A percentile compares a stretch with the other conserved stretches of the same genome.
These are phyloP conservation scores for Leptinotarsa lineolata DNA, from an alignment of 1,140 invertebrate species.

Conservation along the genomic window DNA sequence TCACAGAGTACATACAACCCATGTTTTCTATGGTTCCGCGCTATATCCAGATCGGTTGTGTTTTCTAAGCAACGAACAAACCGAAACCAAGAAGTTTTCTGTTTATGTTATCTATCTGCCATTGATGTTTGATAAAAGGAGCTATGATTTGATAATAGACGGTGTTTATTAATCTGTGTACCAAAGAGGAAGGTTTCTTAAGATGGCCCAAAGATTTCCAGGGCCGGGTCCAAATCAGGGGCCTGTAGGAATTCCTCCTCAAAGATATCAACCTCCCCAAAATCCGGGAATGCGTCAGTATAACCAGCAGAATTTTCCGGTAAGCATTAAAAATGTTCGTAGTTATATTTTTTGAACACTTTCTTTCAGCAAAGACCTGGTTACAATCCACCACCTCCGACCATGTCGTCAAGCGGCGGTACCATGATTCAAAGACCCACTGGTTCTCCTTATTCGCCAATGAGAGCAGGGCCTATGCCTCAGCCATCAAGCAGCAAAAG, in stretches of 20 bases:
- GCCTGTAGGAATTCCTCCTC: slow-evolving; percentile 62
- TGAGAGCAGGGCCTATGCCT: slow-evolving; percentile 64
- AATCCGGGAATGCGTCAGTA: slow-evolving; percentile 66
- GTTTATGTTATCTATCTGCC: too few species aligned
- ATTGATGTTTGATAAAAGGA: too few species aligned
- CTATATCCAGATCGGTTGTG: too few species aligned
- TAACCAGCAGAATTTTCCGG: slow-evolving; percentile 65
- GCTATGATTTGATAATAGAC: too few species aligned
- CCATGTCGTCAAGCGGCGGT: slow-evolving; percentile 60
- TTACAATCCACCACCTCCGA: slow-evolving; percentile 61
- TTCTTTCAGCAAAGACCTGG: slow-evolving; percentile 50
- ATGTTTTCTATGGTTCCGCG: too few species aligned
- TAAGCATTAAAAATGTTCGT: slow-evolving; percentile 51
- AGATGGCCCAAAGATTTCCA: slow-evolving; percentile 66
- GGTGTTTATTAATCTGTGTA: too few species aligned
- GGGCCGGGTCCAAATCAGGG: slow-evolving; percentile 59
- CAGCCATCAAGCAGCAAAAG: slow-evolving; percentile 63
- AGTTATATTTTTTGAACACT: slow-evolving; percentile 25
- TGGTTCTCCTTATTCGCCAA: slow-evolving; percentile 62
- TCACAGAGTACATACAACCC: too few species aligned
- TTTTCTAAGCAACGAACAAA: too few species aligned
- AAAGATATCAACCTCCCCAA: slow-evolving; percentile 64
- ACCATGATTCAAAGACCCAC: slow-evolving; percentile 63
- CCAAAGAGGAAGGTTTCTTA: too few species aligned
- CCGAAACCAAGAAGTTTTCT: too few species aligned